phyloP scores from a whole-genome alignment of 2,888 invertebrate genomes.

The Chymomyza amoena region DNA sequence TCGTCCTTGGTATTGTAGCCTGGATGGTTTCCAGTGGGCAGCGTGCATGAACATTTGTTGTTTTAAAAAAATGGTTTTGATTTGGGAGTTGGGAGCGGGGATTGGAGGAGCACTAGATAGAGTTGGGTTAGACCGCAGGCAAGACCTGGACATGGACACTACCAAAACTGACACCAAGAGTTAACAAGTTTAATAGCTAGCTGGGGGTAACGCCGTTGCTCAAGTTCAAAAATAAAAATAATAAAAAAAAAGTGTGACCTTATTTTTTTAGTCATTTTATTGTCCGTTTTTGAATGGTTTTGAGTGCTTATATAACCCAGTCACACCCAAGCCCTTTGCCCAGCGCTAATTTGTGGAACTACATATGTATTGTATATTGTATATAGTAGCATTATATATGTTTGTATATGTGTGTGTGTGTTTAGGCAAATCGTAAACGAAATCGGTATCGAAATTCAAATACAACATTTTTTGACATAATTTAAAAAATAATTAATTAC shows the following conservation, averaged over 20 bases:
- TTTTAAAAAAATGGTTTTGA: not conserved
- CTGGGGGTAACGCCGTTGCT: no score
- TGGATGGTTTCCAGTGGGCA: slow-evolving; percentile 41
- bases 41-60: slow-evolving; percentile 14
- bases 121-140: slow-evolving; percentile 51
- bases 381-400: not conserved
- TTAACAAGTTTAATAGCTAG: slow-evolving; percentile 20
- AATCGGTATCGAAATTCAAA: not conserved
- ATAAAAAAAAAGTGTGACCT: not conserved
- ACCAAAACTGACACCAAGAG: slow-evolving; percentile 22
- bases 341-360: no score
- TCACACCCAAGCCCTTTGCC: no score
- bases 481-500: not conserved
- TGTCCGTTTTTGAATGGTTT: not conserved
- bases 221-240: slow-evolving; percentile 26
- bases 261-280: not conserved
- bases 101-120: not conserved
- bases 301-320: no score
- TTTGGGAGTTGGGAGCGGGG: no score
- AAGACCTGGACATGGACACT: slow-evolving; percentile 24
- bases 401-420: not conserved
- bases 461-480: not conserved
- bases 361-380: not conserved
- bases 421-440: not conserved
- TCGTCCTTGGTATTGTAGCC: slow-evolving; percentile 76